Base-by-base conservation (phyloP, 2,113 vertebrate species). In the Pardalotus punctatus region DNA sequence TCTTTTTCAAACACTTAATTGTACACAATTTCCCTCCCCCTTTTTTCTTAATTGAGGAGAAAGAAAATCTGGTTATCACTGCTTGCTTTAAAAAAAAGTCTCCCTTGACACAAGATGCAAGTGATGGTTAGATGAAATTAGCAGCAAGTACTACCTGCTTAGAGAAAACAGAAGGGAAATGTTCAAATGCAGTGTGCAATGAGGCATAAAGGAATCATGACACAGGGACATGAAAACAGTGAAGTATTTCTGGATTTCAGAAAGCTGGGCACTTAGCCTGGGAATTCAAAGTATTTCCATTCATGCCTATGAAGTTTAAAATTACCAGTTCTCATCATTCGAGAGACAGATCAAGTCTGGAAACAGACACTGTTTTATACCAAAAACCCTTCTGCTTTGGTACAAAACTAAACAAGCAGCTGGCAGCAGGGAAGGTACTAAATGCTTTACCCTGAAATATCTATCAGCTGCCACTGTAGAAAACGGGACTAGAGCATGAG, bases 101-200 rank as follows among this genome's bases (percentile, higher is more conserved):
- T 91, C 82, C 61, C 73, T 50, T 69, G 73, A 87, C 50, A 91
- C 28, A 86, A 79, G 31, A 91, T 57, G 15, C 22, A 84, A 71
- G 42, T 12, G 36, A 70, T 71, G 28, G n/a, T 33, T 76, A 80
- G 42, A 92, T 42, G 8, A 91, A 95, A 91, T 81, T 64, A 93
- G 71, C 53, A 87, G 43, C 29, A 85, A 71, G 18, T 69, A 67
- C 48, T 95, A 93, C 77, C 86, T 79, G 77, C 54, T 57, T 48
- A 48, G n/a, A 81, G 57, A 54, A 91, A 77, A 95, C 72, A 92
- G 67, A 87, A 84, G 80, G 76, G 36, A 92, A 86, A 86, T 24
- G 31, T 86, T 90, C 43, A 71, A 23, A 76, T 14, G 51, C 66
- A 51, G 35, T 33, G 48, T 61, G 53, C 61, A 91, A 51, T 19